A percentile compares a stretch with the other conserved stretches of the same genome.
phyloP scores from a whole-genome alignment of 2,888 invertebrate genomes.

The Nomada flava region DNA sequence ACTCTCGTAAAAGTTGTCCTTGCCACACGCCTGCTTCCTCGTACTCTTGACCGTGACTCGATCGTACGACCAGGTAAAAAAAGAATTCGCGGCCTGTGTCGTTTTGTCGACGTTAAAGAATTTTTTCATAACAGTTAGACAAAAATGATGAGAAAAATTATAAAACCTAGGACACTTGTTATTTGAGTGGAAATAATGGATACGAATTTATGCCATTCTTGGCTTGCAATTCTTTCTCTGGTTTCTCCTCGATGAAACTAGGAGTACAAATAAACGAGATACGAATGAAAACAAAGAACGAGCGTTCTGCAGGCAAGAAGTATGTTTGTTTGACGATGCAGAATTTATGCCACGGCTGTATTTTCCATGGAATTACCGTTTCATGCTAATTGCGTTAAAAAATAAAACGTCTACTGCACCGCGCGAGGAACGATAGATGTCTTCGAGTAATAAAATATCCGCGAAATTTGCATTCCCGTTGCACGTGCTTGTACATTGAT shows the following conservation, averaged over 20 bases:
- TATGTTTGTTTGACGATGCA: background rate
- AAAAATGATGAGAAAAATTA: too few relatives aligned
- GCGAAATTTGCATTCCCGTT: background rate
- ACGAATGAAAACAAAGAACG: background rate
- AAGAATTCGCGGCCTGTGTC: too few relatives aligned
- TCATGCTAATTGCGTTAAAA: background rate
- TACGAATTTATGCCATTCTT: background rate
- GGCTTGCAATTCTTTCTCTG: background rate
- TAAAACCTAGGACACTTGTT: too few relatives aligned
- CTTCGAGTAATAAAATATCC: background rate
- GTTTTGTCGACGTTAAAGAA: too few relatives aligned
- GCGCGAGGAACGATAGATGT: background rate
- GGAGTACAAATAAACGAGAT: background rate
- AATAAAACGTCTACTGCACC: background rate
- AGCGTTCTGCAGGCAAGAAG: background rate
- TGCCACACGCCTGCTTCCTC: background rate
- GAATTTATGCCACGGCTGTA: background rate
- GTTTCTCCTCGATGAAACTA: background rate
- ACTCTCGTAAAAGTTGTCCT: slow-evolving; percentile 22
- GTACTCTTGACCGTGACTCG: background rate
- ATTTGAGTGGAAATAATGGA: too few relatives aligned
- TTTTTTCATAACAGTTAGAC: too few relatives aligned
- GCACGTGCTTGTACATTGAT: background rate
- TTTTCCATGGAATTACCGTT: slow-evolving; percentile 6
- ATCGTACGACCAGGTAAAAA: background rate